Base-by-base conservation (phyloP, 1,140 invertebrate genomes). In the Scaptodrosophila lebanonensis region DNA sequence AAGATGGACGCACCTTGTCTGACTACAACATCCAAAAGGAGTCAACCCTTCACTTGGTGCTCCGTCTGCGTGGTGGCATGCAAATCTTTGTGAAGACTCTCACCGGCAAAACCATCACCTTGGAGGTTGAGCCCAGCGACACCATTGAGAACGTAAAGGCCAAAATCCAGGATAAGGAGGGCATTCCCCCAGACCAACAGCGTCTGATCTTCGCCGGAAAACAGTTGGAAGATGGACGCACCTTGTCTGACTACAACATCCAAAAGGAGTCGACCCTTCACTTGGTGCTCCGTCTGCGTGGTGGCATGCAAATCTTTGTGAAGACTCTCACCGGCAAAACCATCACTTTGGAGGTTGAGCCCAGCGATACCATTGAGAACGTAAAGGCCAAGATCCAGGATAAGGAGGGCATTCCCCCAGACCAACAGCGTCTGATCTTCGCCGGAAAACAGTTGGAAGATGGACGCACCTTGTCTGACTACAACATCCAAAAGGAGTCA, bases 191-290 rank as follows among this genome's bases (percentile, higher is more conserved):
- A 61, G 92, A 93, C 86, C 92, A 93, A 75, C 92, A 93, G 85
- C 88, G 92, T 60, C 85, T 93, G 53, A 92, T 93, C 71, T 93
- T 93, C 6, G 64, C 60, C 11, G 61, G 64, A 0, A 92, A 92
- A 69, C 92, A 93, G 76, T 77, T 94, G 0, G 92, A 93, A 64
- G 92, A 94, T 89, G 92, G 92, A 0, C 88, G 92, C 2, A 93
- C 92, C 0, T 84, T 94, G 92, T 49, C 91, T 2, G 93, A 95
- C 75, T 95, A 94, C 85, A 94, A 94, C 84, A 95, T 95, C 70
- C 93, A 95, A 75, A 95, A 95, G 86, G 95, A 97, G 87, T 97
- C 95, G 0, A 97, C 95, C 1, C 90, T 97, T 32, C 95, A 97
- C 85, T 89, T 97, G 75, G 95, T 96, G 2, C 88, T 95, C 2